These are phyloP conservation scores for Barbus barbus DNA, from an alignment of 2,113 vertebrate species.

Conservation along the genomic window DNA sequence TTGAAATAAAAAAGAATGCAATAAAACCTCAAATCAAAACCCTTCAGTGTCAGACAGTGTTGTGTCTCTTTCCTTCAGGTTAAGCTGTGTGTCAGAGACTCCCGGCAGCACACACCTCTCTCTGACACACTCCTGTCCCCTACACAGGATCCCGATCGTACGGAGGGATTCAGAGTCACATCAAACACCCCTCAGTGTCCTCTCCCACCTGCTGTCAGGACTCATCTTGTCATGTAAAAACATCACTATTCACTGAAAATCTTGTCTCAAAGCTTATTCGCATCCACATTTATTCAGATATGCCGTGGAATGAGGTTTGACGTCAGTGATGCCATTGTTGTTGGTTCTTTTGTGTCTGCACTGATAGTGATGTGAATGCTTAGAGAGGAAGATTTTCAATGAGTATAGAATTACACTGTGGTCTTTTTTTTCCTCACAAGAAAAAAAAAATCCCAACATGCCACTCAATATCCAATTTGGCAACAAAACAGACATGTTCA, in stretches of 20 bases:
- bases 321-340: neutral
- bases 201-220: neutral
- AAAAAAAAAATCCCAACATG: neutral
- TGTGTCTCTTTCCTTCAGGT: neutral
- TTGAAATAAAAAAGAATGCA: neutral
- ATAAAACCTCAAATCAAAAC: neutral
- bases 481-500: no score
- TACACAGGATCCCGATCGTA: slow-evolving; percentile 1
- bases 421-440: neutral
- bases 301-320: neutral
- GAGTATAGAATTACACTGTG: neutral
- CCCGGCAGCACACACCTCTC: neutral
- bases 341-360: neutral
- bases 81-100: neutral
- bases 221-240: neutral
- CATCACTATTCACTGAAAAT: neutral
- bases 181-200: neutral
- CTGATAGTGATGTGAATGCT: neutral
- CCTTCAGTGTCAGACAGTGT: neutral
- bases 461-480: neutral
- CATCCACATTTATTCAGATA: neutral
- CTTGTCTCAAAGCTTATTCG: neutral
- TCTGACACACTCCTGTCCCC: neutral
- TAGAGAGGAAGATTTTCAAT: neutral
- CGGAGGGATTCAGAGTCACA: neutral